Percentiles rank a stretch among this genome's conserved stretches.
These are phyloP conservation scores for Pteruthius melanotis DNA, from an alignment of 2,113 vertebrate species.

Conservation along the genomic window DNA sequence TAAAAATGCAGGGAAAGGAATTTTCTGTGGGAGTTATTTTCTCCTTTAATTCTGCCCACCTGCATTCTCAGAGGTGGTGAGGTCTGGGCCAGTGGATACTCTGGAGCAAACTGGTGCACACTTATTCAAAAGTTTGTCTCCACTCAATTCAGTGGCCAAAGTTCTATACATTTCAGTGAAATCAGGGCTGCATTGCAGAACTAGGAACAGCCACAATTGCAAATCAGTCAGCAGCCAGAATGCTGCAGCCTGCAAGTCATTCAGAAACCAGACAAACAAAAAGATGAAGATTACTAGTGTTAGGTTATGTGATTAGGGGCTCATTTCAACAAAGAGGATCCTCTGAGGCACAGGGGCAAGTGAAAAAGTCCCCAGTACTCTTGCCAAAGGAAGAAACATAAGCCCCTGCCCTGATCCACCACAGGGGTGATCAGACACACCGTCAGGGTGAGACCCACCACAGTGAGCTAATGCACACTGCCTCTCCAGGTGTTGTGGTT, in stretches of 20 bases:
- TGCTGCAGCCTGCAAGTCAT: not conserved
- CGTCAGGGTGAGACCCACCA: not conserved
- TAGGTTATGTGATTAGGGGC: not conserved
- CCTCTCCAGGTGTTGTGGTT: not conserved
- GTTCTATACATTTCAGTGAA: not conserved
- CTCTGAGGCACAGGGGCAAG: no score
- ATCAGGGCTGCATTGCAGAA: not conserved
- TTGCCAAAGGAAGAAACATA: not conserved
- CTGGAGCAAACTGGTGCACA: not conserved
- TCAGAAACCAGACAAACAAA: not conserved
- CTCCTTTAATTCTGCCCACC: not conserved
- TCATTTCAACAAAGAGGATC: not conserved
- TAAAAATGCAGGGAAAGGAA: not conserved
- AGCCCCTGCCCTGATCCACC: not conserved
- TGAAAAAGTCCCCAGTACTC: not conserved
- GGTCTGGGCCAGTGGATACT: not conserved
- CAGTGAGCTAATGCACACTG: accelerated
- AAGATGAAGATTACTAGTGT: not conserved
- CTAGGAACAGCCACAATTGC: not conserved
- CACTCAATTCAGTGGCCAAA: not conserved
- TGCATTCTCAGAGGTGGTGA: not conserved
- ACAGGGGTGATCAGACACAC: accelerated
- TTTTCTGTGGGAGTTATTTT: not conserved
- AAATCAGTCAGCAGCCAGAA: not conserved
- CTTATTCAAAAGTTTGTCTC: not conserved